A percentile compares a stretch with the other conserved stretches of the same genome.
Evolutionary conservation across 2,113 vertebrate species (phyloP).

Genomic region (Agapornis roseicollis): DNA sequence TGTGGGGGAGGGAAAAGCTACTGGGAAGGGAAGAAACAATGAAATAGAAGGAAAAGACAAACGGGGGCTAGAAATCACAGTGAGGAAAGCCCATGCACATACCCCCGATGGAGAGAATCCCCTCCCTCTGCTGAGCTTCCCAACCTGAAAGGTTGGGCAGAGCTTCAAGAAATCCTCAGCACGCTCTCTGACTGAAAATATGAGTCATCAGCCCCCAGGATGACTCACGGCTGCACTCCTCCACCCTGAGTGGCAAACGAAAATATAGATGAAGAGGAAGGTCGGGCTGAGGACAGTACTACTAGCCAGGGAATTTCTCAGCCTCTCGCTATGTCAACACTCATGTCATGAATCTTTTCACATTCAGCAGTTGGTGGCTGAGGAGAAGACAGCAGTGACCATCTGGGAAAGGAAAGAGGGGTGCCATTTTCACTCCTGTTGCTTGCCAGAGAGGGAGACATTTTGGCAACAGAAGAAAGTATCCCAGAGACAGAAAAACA

Average conservation of each 20-base stretch:
- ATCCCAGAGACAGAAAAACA: constrained; percentile 16
- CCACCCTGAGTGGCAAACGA: not conserved
- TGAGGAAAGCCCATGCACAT: not conserved
- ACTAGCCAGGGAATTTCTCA: constrained; percentile 67
- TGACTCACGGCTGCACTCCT: constrained; percentile 26
- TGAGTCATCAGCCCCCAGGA: constrained; percentile 55
- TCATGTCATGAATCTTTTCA: constrained; percentile 57
- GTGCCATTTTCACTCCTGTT: not conserved
- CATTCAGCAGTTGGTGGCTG: constrained; percentile 49
- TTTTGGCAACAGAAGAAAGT: constrained; percentile 26
- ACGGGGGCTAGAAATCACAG: not conserved
- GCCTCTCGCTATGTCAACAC: constrained; percentile 58
- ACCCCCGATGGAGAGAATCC: not conserved
- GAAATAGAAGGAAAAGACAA: not conserved
- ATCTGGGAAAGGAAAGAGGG: constrained; percentile 21
- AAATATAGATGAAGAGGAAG: constrained; percentile 63
- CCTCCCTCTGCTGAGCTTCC: not conserved
- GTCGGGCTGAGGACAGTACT: constrained; percentile 58
- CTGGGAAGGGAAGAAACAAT: not conserved
- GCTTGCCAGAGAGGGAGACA: not conserved
- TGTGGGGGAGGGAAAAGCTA: not conserved
- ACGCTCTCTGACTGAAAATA: not conserved
- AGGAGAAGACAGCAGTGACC: constrained; percentile 42
- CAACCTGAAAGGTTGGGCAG: not conserved
- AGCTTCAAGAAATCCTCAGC: constrained; percentile 1